Base-by-base conservation (phyloP, 2,797 vertebrate genomes). In the Erpetoichthys calabaricus region DNA sequence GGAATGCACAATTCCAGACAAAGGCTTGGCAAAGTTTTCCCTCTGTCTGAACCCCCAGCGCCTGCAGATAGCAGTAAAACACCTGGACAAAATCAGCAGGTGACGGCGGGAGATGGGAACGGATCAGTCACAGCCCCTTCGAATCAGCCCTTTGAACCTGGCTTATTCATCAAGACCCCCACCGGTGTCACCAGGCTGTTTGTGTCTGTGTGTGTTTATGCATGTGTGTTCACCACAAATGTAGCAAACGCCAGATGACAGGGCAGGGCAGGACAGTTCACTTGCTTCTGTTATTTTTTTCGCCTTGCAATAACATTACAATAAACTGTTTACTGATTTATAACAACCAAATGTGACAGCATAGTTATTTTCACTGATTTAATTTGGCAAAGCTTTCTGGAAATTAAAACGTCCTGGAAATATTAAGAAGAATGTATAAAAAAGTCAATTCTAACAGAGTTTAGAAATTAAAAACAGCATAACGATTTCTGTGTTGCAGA, bases 21-120 rank as follows among this genome's bases (percentile, higher is more conserved):
- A 85, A 86, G 83, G 79, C 81, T 80, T 88, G 85, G 84, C 86
- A 84, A 72, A 77, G 75, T 76, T 75, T 79, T 83, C 74, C 69
- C 75, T 82, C 75, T 83, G 79, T 87, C 83, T 88, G 86, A 83
- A 83, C 74, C 80, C 25, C 79, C 80, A 84, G 83, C 80, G 81
- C 77, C 85, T 87, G 76, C 68, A 81, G 83, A 85, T 82, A 86
- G 80, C 80, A 74, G 76, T 88, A 85, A 86, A 89, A 89, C 86
- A 89, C 88, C 88, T 89, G 87, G 85, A 86, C 80, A 78, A 80
- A 84, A 87, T 87, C 87, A 89, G 86, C 85, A 85, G 83, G 85
- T 88, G 85, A 86, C 83, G 82, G 84, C 80, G 84, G 78, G 74
- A 69, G 68, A 78, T 73, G 74, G 77, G 77, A 74, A 76, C 78